These are phyloP conservation scores for Ophthalmotilapia sp. DNA, from an alignment of 2,113 vertebrate species.

Conservation along the genomic window DNA sequence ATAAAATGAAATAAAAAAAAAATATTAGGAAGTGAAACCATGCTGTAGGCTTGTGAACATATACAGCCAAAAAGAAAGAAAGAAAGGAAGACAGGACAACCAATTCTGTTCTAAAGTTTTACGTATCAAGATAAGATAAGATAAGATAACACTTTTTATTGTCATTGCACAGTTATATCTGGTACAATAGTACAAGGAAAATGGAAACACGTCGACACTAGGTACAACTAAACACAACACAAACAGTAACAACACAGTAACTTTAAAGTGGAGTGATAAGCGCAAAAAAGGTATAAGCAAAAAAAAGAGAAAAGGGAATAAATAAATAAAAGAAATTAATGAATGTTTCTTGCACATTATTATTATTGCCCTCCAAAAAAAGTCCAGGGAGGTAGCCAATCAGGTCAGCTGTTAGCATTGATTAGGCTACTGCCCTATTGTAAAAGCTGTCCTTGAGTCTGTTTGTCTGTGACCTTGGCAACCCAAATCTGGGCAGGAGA, in stretches of 20 bases:
- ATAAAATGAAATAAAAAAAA: background rate
- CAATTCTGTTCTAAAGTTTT: background rate
- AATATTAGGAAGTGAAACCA: background rate
- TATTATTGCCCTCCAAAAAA: background rate
- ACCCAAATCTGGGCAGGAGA: background rate
- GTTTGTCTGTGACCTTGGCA: background rate
- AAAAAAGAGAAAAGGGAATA: background rate
- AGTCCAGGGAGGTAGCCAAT: background rate
- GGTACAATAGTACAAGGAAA: background rate
- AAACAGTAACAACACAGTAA: background rate
- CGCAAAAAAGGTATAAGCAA: background rate
- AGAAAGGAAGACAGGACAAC: background rate
- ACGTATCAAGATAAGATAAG: background rate
- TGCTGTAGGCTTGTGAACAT: background rate
- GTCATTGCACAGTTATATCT: background rate
- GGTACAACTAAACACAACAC: background rate
- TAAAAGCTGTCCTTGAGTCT: background rate
- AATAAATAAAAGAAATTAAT: background rate
- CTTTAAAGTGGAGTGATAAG: background rate
- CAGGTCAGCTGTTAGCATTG: background rate
- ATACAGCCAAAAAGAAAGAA: background rate
- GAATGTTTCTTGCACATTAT: background rate
- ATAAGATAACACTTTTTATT: background rate
- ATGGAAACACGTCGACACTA: fast-evolving
- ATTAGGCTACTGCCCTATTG: background rate